Evolutionary conservation across 2,113 vertebrate species (phyloP), one percentile per base, ranked within the genome.

Genomic region (Labeo rohita): DNA sequence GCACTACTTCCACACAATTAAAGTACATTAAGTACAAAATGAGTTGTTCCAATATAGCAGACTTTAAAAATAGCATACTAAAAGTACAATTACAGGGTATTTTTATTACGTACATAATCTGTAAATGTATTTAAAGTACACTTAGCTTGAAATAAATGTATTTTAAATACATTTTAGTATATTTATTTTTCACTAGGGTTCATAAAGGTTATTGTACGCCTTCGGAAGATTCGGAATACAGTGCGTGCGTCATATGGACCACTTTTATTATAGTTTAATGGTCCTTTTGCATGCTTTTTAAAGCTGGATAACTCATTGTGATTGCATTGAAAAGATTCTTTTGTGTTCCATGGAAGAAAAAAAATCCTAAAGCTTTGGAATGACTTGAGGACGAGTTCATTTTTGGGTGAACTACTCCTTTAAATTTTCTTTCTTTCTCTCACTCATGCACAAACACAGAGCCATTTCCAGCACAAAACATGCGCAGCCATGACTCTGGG

Each of bases 341-440:
- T 80, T 66, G 59, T 66, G 79, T 18, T 65, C 3, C n/a, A 28
- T 28, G 52, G 36, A 43, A 78, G 15, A 77, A 77, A 77, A n/a
- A 80, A 36, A 80, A 39, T n/a, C 39, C 63, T 23, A 63, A 15
- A 45, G 56, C 56, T 63, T 28, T 54, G 50, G 39, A 80, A 43
- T 9, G 28, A 16, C 66, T 70, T 70, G 81, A 78, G 78, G 84
- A 66, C 83, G 88, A 73, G 21, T 85, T 36, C 18, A 68, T 36
- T 74, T 80, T 82, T 36, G 80, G 47, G 23, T 49, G 47, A 49
- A 52, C 9, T 82, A 49, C 49, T 68, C 23, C 10, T 82, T 68
- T 36, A 21, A 70, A 52, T 82, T 9, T 45, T 28, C 13, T 15
- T 16, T 68, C 16, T 16, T 16, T 16, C 66, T 39, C 66, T 18